A percentile compares a stretch with the other conserved stretches of the same genome.
phyloP scores from a whole-genome alignment of 2,797 vertebrate species.

The Erpetoichthys calabaricus region DNA sequence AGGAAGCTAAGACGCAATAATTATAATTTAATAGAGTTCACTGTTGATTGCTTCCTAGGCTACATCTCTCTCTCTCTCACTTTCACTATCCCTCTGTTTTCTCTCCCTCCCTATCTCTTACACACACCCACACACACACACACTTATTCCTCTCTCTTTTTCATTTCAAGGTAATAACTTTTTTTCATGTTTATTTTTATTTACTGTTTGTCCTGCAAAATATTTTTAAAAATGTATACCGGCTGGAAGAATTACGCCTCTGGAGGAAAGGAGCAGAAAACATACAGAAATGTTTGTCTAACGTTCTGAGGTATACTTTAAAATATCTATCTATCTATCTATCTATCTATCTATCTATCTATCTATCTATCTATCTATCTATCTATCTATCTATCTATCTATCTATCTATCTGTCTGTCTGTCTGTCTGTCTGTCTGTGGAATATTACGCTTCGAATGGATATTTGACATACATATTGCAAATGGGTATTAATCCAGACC shows the following conservation, averaged over 20 bases:
- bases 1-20: constrained; percentile 36
- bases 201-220: not conserved
- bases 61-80: constrained; percentile 10
- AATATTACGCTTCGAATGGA: not conserved
- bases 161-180: not conserved
- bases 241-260: no score
- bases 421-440: not conserved
- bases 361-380: not conserved
- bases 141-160: not conserved
- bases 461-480: no score
- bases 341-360: not conserved
- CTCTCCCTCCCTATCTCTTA: constrained; percentile 10
- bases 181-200: not conserved
- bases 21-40: constrained; percentile 45
- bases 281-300: not conserved
- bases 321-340: not conserved
- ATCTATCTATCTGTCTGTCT: not conserved
- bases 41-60: constrained; percentile 28
- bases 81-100: constrained; percentile 21
- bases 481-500: no score
- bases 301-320: not conserved
- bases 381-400: not conserved
- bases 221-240: no score
- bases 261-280: not conserved
- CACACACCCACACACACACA: not conserved